Evolutionary conservation across 2,113 vertebrate species (phyloP).

Genomic region (Caranx ignobilis): DNA sequence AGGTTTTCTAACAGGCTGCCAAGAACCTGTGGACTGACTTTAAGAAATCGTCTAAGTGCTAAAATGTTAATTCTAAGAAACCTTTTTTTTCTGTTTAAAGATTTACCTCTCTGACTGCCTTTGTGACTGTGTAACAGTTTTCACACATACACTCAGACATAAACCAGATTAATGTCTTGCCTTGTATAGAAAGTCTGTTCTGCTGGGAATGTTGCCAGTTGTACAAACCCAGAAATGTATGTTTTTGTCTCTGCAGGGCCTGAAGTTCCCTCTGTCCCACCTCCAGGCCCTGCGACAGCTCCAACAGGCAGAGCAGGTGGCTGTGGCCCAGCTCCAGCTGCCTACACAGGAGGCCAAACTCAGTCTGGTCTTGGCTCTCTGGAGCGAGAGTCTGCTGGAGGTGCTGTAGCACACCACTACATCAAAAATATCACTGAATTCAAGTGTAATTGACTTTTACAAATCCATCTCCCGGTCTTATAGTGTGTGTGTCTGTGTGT

Average conservation of each 20-base stretch:
- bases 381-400: constrained; percentile 90
- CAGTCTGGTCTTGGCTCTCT: constrained; percentile 88
- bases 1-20: too few species aligned
- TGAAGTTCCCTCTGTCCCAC: constrained; percentile 89
- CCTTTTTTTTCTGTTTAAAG: too few species aligned
- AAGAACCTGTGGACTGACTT: too few species aligned
- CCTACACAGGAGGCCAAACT: constrained; percentile 84
- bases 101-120: too few species aligned
- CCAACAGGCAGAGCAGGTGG: constrained; percentile 77
- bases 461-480: not conserved
- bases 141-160: too few species aligned
- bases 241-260: constrained; percentile 74
- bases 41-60: too few species aligned
- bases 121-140: too few species aligned
- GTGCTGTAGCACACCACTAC: constrained; percentile 57
- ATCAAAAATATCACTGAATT: not conserved
- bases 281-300: constrained; percentile 88
- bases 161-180: too few species aligned
- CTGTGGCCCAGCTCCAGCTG: constrained; percentile 86
- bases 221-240: not conserved
- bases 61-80: too few species aligned
- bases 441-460: not conserved
- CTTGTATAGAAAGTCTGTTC: not conserved
- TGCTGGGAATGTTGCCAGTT: not conserved
- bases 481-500: too few species aligned